These are phyloP conservation scores for Dysmachus trigonus DNA, from an alignment of 2,888 invertebrate species.

Conservation along the genomic window DNA sequence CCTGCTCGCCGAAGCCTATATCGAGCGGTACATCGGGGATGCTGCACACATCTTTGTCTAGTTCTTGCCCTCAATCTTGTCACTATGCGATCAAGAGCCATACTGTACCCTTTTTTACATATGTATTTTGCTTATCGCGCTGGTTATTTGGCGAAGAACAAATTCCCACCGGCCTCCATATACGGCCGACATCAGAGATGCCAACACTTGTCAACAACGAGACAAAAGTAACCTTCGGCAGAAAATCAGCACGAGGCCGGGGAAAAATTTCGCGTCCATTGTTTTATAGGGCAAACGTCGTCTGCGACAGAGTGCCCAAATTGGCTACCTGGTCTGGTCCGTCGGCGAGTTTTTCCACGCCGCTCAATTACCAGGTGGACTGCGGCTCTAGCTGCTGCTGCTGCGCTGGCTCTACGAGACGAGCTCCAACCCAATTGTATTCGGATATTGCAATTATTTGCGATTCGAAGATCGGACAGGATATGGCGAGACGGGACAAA, in stretches of 20 bases:
- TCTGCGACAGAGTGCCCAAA: background rate
- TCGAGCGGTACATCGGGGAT: background rate
- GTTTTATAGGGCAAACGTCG: slow-evolving; percentile 19
- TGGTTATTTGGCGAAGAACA: slow-evolving; percentile 23
- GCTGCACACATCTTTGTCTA: background rate
- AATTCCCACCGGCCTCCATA: slow-evolving; percentile 28
- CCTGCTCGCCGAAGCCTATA: background rate
- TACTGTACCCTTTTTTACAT: background rate
- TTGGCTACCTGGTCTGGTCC: slow-evolving; percentile 26
- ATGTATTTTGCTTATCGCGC: background rate
- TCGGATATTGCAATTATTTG: slow-evolving; percentile 3
- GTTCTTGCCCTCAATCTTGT: slow-evolving; percentile 13
- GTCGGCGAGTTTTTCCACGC: slow-evolving; percentile 14
- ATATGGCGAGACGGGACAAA: background rate
- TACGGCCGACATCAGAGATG: slow-evolving; percentile 17
- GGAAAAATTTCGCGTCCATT: slow-evolving; percentile 16
- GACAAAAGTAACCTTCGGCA: background rate
- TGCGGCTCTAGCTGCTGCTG: background rate
- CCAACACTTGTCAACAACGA: slow-evolving; percentile 22
- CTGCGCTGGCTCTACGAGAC: background rate
- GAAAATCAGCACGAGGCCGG: slow-evolving; percentile 31
- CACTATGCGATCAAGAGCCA: background rate
- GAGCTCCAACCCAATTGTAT: background rate
- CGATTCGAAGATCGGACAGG: background rate
- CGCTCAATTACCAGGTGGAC: slow-evolving; percentile 4